phyloP scores from a whole-genome alignment of 2,113 vertebrate genomes.

The Tachuris rubrigastra region DNA sequence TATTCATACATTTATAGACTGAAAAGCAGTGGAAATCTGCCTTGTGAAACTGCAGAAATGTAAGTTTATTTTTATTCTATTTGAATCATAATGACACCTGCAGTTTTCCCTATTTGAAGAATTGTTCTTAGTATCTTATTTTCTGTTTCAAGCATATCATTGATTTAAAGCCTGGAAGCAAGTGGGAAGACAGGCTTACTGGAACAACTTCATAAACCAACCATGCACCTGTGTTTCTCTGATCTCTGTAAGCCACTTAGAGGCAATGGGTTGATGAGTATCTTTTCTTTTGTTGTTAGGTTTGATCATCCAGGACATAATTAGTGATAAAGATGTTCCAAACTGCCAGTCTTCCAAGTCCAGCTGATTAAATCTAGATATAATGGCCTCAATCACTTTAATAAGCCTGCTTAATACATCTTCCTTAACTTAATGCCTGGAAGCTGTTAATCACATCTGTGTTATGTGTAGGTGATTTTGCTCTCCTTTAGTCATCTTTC shows the following conservation, averaged over 20 bases:
- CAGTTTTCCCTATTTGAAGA: neutral
- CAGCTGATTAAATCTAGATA: neutral
- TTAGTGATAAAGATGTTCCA: constrained; percentile 2
- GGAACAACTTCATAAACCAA: neutral
- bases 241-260: neutral
- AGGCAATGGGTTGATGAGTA: neutral
- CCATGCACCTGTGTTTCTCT: neutral
- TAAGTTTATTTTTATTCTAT: neutral
- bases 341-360: neutral
- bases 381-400: neutral
- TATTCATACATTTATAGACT: neutral
- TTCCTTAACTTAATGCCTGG: neutral
- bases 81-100: neutral
- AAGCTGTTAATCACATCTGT: neutral
- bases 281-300: constrained; percentile 15
- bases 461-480: neutral
- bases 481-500: neutral
- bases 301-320: constrained; percentile 1
- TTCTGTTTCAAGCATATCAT: neutral
- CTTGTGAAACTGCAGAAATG: neutral
- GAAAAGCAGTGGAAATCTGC: neutral
- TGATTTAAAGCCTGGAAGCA: constrained; percentile 1
- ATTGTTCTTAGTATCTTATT: neutral
- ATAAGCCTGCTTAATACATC: neutral
- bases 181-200: neutral